These are phyloP conservation scores for Ectemnius lituratus DNA, from an alignment of 2,888 invertebrate genomes.

Conservation along the genomic window DNA sequence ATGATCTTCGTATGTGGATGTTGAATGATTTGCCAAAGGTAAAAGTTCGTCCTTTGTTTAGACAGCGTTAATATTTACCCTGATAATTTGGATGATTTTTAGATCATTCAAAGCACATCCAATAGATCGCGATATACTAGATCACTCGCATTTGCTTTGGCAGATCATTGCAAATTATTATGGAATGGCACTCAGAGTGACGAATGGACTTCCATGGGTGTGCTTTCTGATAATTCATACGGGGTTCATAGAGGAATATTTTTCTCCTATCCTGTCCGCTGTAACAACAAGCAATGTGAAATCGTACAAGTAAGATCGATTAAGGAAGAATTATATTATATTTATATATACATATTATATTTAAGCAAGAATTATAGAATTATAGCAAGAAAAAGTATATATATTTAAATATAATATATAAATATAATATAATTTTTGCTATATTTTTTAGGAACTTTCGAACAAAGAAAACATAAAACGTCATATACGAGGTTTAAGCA, in stretches of 20 bases:
- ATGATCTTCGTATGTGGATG: slow-evolving; percentile 42
- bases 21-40: slow-evolving; percentile 39
- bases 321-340: no score
- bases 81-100: background rate
- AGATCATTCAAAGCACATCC: slow-evolving; percentile 25
- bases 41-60: no score
- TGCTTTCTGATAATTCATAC: slow-evolving; percentile 55
- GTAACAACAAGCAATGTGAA: slow-evolving; percentile 41
- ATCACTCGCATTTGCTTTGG: slow-evolving; percentile 46
- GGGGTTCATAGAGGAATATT: slow-evolving; percentile 38
- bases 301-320: slow-evolving; percentile 47
- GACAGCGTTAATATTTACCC: no score
- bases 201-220: slow-evolving; percentile 58
- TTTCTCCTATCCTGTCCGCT: slow-evolving; percentile 55
- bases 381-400: no score
- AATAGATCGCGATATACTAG: slow-evolving; percentile 27
- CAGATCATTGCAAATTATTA: slow-evolving; percentile 54
- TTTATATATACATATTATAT: no score
- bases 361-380: no score
- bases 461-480: slow-evolving; percentile 23
- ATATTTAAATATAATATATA: no score
- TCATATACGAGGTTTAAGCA: slow-evolving; percentile 31
- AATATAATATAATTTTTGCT: no score
- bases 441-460: slow-evolving; percentile 28
- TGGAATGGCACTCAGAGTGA: slow-evolving; percentile 47